Conservation (phyloP, 2,888 invertebrate species). For the Agrenia bidenticulata region DNA sequence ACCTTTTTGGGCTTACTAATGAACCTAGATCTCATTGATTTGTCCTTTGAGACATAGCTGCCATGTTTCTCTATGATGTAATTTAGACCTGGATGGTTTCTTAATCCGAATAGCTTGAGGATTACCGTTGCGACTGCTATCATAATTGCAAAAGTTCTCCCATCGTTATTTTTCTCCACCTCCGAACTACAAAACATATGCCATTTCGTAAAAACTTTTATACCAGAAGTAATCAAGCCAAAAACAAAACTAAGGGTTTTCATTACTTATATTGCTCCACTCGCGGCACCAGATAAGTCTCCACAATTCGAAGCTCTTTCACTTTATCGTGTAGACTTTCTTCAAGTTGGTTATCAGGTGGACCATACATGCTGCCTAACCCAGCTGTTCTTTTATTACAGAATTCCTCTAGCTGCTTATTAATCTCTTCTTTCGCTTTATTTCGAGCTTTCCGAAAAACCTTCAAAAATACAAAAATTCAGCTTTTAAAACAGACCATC, state of each 20-base stretch:
- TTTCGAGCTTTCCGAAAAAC: conserved; percentile 84
- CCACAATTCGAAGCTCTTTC: conserved; percentile 74
- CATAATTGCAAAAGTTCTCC: conserved; percentile 15
- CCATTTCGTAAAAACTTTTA: too few relatives aligned
- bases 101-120: conserved; percentile 72
- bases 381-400: conserved; percentile 87
- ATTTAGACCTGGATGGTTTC: conserved; percentile 62
- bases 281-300: conserved; percentile 70
- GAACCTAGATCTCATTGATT: conserved; percentile 68
- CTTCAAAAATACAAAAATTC: conserved; percentile 54
- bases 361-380: conserved; percentile 84
- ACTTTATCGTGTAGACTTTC: conserved; percentile 77
- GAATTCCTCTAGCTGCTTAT: conserved; percentile 77
- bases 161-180: conserved; percentile 17
- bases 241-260: not conserved
- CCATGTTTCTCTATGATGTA: conserved; percentile 71
- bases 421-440: conserved; percentile 78
- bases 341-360: conserved; percentile 74
- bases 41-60: conserved; percentile 82
- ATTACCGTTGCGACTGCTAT: conserved; percentile 67
- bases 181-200: not conserved
- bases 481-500: conserved; percentile 5
- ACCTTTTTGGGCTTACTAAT: conserved; percentile 70
- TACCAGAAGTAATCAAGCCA: too few relatives aligned
- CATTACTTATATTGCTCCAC: conserved; percentile 69